A percentile compares a stretch with the other conserved stretches of the same genome.
Evolutionary conservation across 2,888 invertebrate species (phyloP).

Genomic region (Watsonalla cultraria): DNA sequence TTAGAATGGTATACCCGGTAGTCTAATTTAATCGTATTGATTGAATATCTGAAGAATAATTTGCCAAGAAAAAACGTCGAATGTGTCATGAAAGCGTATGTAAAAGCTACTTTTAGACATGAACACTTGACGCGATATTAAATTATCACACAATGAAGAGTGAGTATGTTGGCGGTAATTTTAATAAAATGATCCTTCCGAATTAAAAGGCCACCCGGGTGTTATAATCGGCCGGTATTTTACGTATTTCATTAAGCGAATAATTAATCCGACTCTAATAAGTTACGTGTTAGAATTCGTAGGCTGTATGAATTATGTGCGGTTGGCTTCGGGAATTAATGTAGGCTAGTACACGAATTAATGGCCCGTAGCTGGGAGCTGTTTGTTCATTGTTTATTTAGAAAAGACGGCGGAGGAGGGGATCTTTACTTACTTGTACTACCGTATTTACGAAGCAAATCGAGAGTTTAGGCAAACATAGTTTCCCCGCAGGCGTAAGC

Average conservation of each 20-base stretch:
- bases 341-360: constrained; percentile 16
- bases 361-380: constrained; percentile 16
- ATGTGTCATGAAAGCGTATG: no score
- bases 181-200: constrained; percentile 2
- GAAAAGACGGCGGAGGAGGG: not conserved
- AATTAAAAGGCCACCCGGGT: constrained; percentile 13
- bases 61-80: no score
- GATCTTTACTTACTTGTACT: not conserved
- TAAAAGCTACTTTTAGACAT: no score
- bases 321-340: constrained; percentile 22
- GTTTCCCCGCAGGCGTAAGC: no score
- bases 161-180: not conserved
- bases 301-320: constrained; percentile 32
- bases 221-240: constrained; percentile 21
- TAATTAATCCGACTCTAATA: constrained; percentile 18
- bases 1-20: not conserved
- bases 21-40: not conserved
- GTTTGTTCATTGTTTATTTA: constrained; percentile 4
- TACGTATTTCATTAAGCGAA: constrained; percentile 33
- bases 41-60: not conserved
- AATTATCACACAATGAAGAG: not conserved
- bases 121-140: no score
- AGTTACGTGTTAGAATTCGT: constrained; percentile 34
- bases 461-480: no score
- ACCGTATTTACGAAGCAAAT: no score